Conservation (phyloP, 2,888 invertebrate genomes). For the Crioceris asparagi region DNA sequence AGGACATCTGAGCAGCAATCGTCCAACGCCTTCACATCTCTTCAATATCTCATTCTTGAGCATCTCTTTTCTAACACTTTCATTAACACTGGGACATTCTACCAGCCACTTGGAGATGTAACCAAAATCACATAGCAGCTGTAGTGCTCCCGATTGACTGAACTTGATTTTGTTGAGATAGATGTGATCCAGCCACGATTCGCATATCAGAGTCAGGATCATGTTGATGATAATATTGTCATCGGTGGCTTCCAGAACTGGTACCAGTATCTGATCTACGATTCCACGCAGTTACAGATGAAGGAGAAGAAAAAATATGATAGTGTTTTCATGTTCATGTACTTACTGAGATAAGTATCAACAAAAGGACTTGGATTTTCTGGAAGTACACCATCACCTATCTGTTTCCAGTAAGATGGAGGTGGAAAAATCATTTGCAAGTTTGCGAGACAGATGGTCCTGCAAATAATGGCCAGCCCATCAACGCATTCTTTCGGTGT, state of each 20-base stretch:
- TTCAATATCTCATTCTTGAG: constrained; percentile 54
- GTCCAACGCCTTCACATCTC: constrained; percentile 78
- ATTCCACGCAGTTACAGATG: too few relatives aligned
- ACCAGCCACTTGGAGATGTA: constrained; percentile 67
- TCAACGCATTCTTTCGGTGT: constrained; percentile 60
- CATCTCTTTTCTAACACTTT: constrained; percentile 45
- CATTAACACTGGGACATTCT: constrained; percentile 46
- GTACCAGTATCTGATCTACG: constrained; percentile 63
- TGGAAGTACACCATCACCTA: constrained; percentile 35
- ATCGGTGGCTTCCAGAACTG: constrained; percentile 65
- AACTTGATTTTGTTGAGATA: constrained; percentile 74
- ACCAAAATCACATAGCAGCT: constrained; percentile 72
- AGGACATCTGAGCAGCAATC: constrained; percentile 65
- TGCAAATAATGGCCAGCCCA: constrained; percentile 63
- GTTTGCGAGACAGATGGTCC: constrained; percentile 67
- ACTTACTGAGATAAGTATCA: constrained; percentile 56
- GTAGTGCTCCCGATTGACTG: constrained; percentile 67
- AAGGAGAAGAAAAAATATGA: too few relatives aligned
- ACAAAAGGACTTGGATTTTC: constrained; percentile 53
- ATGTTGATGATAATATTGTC: constrained; percentile 65
- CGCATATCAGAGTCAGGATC: constrained; percentile 71
- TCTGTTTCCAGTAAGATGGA: constrained; percentile 52
- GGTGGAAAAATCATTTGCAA: constrained; percentile 73
- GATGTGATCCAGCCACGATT: constrained; percentile 81
- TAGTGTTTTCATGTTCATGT: too few relatives aligned